Evolutionary conservation across 2,797 vertebrate species (phyloP), one percentile per base, ranked within the genome.

Genomic region (Borostomias antarcticus): DNA sequence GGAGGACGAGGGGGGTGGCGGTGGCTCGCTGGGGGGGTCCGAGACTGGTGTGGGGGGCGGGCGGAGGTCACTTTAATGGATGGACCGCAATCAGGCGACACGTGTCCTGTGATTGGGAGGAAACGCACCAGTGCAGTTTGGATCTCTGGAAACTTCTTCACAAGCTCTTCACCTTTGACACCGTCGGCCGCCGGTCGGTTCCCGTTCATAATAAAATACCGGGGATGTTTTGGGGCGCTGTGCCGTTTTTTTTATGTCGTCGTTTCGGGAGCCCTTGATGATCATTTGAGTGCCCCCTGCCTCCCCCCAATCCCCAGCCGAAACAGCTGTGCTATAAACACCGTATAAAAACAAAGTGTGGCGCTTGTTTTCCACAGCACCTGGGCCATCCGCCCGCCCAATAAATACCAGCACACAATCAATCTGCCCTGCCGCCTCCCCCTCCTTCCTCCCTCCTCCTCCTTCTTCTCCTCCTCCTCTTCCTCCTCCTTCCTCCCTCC

Each of bases 271-370:
- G 79, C 75, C 79, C 81, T 75, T 82, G 75, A 87, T 89, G 84
- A 82, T 86, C 86, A 86, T 89, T 86, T 80, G 80, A 83, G 81
- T 80, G 65, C 74, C 79, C 82, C 7, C 21, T 63, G 68, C 59
- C 69, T 75, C 71, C 68, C 51, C 51, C 74, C n/a, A 85, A 59
- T 84, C 82, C 72, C 81, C 82, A 52, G 78, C 76, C 67, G 76
- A 88, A 90, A 89, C 92, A 92, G 88, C 89, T 91, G 90, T 85
- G 89, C 89, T 72, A 87, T 92, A 90, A 91, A 91, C 72, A 59
- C 72, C 74, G 73, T 86, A 89, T 89, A 89, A 90, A 90, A 90
- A 89, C 82, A 83, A 89, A 87, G 76, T 78, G 77, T 78, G 82
- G 82, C 75, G 78, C 79, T 77, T 79, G 84, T 84, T 78, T 83